phyloP scores from a whole-genome alignment of 2,113 vertebrate species.

The Agapornis roseicollis region DNA sequence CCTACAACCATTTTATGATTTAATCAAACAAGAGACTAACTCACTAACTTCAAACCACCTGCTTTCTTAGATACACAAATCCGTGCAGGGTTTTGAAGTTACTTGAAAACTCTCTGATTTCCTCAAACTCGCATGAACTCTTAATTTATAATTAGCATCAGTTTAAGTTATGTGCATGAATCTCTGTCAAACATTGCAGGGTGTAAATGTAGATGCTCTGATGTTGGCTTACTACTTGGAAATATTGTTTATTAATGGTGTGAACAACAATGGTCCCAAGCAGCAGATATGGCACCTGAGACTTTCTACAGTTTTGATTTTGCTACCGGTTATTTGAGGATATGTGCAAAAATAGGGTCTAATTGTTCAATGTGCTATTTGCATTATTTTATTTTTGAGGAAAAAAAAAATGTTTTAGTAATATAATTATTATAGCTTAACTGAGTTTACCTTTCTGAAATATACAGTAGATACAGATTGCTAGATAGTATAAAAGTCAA shows the following conservation, averaged over 20 bases:
- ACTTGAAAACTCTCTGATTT: background rate
- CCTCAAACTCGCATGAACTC: background rate
- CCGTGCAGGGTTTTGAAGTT: background rate
- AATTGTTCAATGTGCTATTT: background rate
- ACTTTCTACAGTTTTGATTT: background rate
- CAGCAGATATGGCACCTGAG: background rate
- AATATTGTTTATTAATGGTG: background rate
- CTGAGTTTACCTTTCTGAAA: background rate
- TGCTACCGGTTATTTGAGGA: background rate
- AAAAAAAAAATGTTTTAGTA: background rate
- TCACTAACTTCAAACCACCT: background rate
- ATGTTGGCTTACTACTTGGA: background rate
- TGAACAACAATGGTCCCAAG: background rate
- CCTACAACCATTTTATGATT: background rate
- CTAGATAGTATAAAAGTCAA: background rate
- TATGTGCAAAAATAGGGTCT: background rate
- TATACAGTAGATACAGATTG: background rate
- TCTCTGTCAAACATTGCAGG: background rate
- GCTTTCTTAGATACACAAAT: background rate
- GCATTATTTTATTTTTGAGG: background rate
- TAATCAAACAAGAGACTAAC: background rate
- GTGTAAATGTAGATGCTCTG: background rate
- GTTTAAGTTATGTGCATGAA: background rate
- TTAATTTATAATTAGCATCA: background rate
- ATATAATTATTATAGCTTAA: background rate